phyloP scores from a whole-genome alignment of 2,888 invertebrate genomes.

The Autographa gamma region DNA sequence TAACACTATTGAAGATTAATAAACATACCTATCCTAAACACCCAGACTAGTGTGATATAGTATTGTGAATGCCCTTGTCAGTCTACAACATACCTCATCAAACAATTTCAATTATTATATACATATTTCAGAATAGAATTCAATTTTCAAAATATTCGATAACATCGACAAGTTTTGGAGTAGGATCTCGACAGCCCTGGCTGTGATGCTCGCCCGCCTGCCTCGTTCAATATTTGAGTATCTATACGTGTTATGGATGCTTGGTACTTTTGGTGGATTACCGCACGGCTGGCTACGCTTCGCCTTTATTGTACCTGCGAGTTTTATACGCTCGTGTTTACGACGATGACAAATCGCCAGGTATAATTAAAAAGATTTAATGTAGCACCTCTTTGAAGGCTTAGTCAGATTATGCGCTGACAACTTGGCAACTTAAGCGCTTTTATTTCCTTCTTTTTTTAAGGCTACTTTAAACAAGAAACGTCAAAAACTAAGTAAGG shows the following conservation, averaged over 20 bases:
- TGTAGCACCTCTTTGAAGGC: constrained; percentile 40
- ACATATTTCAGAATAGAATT: constrained; percentile 10
- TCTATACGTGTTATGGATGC: constrained; percentile 73
- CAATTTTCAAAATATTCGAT: constrained; percentile 22
- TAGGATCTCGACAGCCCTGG: constrained; percentile 57
- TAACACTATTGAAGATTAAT: too few relatives aligned
- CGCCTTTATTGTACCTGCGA: constrained; percentile 55
- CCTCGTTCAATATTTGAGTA: constrained; percentile 75
- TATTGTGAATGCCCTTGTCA: too few relatives aligned
- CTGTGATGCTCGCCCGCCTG: constrained; percentile 73
- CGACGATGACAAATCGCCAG: constrained; percentile 52
- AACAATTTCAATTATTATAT: constrained; percentile 32
- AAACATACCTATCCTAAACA: too few relatives aligned
- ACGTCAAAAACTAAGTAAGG: neutral
- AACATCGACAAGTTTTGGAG: constrained; percentile 41
- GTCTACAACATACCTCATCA: constrained; percentile 21
- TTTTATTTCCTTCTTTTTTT: constrained; percentile 14
- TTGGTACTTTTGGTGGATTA: constrained; percentile 76
- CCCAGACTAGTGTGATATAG: neutral
- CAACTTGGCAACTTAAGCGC: constrained; percentile 19
- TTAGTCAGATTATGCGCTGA: constrained; percentile 37
- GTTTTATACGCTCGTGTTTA: constrained; percentile 49
- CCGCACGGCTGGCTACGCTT: constrained; percentile 67
- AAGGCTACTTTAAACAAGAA: neutral
- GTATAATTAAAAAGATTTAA: constrained; percentile 53